Evolutionary conservation across 1,140 invertebrate genomes (phyloP).

Genomic region (Caenorhabditis brenneri): DNA sequence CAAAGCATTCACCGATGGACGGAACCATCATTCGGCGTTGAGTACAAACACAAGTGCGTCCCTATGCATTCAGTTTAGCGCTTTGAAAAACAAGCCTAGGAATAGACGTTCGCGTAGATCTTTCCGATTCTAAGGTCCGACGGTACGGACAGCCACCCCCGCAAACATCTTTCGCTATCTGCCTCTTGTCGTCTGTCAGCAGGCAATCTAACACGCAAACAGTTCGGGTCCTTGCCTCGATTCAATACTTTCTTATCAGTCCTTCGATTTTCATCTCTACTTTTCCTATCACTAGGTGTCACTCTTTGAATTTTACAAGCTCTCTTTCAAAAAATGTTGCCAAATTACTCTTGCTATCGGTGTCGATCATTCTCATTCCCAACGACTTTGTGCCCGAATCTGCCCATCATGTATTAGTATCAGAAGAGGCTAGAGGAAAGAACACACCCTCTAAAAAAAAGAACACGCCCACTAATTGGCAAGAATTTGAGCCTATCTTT

Average conservation of each 20-base stretch:
- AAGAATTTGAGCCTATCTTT: neutral
- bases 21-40: conserved; percentile 16
- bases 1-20: neutral
- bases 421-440: neutral
- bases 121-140: conserved; percentile 18
- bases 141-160: conserved; percentile 26
- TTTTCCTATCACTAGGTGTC: conserved; percentile 3
- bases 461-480: conserved; percentile 20
- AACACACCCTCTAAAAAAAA: neutral
- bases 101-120: conserved; percentile 1
- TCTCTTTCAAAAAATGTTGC: conserved; percentile 16
- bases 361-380: neutral
- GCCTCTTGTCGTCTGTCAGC: conserved; percentile 20
- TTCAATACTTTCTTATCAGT: conserved; percentile 36
- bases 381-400: neutral
- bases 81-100: conserved; percentile 9
- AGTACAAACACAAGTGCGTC: conserved; percentile 21
- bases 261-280: neutral
- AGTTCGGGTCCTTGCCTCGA: conserved; percentile 20
- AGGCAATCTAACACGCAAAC: neutral
- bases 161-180: conserved; percentile 15
- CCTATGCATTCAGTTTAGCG: neutral
- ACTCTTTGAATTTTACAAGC: conserved; percentile 4
- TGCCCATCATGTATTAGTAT: neutral
- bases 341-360: conserved; percentile 20